phyloP scores from a whole-genome alignment of 30 jellyfish, hydroid and myxozoan species.

The Hydractinia symbiolongicarpus region DNA sequence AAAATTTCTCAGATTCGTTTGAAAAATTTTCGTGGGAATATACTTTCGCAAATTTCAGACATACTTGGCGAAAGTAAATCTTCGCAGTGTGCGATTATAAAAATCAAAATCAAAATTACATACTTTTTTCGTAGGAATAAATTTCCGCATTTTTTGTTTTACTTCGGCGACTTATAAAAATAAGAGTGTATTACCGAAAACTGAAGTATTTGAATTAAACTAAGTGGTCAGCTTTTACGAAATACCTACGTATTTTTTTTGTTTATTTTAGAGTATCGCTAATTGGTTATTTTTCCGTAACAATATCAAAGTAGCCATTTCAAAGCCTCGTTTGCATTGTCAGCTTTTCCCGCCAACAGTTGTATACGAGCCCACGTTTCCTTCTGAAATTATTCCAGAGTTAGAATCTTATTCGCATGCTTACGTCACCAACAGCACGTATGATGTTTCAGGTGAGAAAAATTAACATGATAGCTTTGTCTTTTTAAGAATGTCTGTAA shows the following conservation, averaged over 20 bases:
- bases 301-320: conserved; percentile 71
- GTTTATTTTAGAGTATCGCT: conserved; percentile 79
- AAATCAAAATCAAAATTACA: too few relatives aligned
- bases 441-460: conserved; percentile 92
- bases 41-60: too few relatives aligned
- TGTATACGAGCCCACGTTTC: conserved; percentile 84
- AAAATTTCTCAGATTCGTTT: too few relatives aligned
- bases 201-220: too few relatives aligned
- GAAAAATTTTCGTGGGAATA: too few relatives aligned
- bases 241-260: background rate
- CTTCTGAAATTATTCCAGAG: conserved; percentile 52
- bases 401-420: conserved; percentile 72
- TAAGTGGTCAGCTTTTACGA: background rate
- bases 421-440: conserved; percentile 93
- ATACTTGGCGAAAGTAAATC: too few relatives aligned
- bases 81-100: too few relatives aligned
- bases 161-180: too few relatives aligned
- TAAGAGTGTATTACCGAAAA: too few relatives aligned
- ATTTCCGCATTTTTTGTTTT: too few relatives aligned
- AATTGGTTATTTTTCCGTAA: conserved; percentile 86
- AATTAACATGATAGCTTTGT: background rate
- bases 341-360: conserved; percentile 99
- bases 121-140: too few relatives aligned
- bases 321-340: conserved; percentile 97
- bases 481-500: too few relatives aligned